Evolutionary conservation across 2,797 vertebrate genomes (phyloP).

Genomic region (Hipposideros larvatus): DNA sequence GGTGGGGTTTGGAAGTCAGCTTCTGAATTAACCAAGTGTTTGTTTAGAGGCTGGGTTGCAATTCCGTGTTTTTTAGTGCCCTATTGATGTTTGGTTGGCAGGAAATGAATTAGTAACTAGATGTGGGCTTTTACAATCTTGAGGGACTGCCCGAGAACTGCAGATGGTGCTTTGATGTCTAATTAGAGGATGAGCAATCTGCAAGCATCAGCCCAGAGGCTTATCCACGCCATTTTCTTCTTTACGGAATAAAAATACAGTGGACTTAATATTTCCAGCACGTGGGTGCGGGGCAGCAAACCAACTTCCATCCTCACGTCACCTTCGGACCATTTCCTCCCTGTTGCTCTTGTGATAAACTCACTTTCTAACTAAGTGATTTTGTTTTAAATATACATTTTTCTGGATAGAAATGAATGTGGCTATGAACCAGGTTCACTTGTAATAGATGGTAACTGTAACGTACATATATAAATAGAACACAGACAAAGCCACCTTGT

Average conservation of each 20-base stretch:
- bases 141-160: neutral
- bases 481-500: neutral
- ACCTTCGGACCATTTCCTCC: fast-evolving
- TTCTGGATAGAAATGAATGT: neutral
- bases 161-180: neutral
- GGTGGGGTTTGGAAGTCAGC: constrained; percentile 23
- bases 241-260: neutral
- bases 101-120: neutral
- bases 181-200: neutral
- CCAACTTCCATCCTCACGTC: neutral
- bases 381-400: neutral
- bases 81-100: neutral
- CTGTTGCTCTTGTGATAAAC: neutral
- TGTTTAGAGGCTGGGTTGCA: neutral
- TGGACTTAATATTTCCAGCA: fast-evolving
- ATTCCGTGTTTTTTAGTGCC: neutral
- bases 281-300: neutral
- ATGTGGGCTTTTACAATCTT: neutral
- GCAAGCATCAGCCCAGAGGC: neutral
- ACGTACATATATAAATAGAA: neutral
- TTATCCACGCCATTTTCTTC: fast-evolving
- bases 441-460: neutral
- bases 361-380: neutral
- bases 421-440: neutral
- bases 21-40: neutral